Percentiles rank a stretch among this genome's conserved stretches.
Conservation (phyloP, 2,888 invertebrate species). For the Mythimna ferrago region DNA sequence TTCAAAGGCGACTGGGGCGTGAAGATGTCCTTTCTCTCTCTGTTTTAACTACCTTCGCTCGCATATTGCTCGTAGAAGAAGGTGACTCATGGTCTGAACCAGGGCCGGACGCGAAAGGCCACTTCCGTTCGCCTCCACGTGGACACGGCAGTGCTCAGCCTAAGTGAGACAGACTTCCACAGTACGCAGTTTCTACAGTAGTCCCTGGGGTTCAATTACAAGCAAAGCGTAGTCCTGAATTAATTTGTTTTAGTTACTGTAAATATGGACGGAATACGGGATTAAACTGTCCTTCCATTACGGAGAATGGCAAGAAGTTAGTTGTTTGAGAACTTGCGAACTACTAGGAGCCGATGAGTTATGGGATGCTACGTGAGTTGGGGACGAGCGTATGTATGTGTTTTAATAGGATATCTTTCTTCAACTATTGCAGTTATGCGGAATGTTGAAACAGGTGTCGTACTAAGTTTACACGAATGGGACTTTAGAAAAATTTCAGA, state of each 20-base stretch:
- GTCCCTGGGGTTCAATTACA: conserved; percentile 42
- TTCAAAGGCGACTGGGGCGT: too few species aligned
- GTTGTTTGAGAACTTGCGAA: conserved; percentile 38
- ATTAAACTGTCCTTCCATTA: conserved; percentile 46
- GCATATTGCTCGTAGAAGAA: too few species aligned
- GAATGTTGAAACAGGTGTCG: not conserved
- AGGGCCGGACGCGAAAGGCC: too few species aligned
- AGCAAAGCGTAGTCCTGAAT: conserved; percentile 46
- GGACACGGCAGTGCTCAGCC: too few species aligned
- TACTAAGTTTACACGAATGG: not conserved
- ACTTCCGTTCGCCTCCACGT: too few species aligned
- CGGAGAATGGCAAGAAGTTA: conserved; percentile 40
- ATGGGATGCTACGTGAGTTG: not conserved
- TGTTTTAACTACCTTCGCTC: too few species aligned
- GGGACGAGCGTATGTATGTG: not conserved
- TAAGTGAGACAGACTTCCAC: too few species aligned
- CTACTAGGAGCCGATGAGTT: conserved; percentile 30
- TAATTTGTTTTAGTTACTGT: conserved; percentile 58
- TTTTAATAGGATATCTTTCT: not conserved
- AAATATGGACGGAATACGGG: conserved; percentile 51
- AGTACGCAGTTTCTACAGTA: not conserved
- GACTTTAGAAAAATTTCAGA: not conserved
- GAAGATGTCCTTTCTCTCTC: too few species aligned
- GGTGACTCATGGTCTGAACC: too few species aligned
- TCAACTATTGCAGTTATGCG: not conserved